Percentiles rank a stretch among this genome's conserved stretches.
Evolutionary conservation across 2,888 invertebrate genomes (phyloP).

Genomic region (Pristionchus entomophagus): DNA sequence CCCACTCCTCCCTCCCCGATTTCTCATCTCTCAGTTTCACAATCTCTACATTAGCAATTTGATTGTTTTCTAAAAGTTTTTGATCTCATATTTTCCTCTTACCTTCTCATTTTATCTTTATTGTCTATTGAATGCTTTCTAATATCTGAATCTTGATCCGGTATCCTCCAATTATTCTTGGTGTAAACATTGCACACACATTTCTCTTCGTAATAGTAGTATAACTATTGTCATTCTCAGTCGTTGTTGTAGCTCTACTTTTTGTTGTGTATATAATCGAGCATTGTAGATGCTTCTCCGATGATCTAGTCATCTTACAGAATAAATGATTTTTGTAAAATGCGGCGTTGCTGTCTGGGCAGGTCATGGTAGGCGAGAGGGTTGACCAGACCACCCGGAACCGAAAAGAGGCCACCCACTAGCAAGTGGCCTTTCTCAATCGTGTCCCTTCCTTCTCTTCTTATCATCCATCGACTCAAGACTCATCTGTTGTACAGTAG

Average conservation of each 20-base stretch:
- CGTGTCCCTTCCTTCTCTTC: neutral
- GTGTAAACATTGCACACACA: conserved; percentile 4
- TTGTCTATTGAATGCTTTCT: conserved; percentile 2
- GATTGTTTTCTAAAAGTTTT: neutral
- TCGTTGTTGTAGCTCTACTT: conserved; percentile 10
- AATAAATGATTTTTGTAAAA: neutral
- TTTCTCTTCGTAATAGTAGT: neutral
- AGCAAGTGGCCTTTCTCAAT: conserved; percentile 23
- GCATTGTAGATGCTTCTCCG: neutral
- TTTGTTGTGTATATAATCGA: conserved; percentile 20
- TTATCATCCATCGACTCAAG: neutral
- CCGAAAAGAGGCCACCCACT: conserved; percentile 34
- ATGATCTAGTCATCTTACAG: neutral
- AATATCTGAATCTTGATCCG: neutral
- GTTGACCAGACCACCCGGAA: conserved; percentile 39
- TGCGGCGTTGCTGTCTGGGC: conserved; percentile 35
- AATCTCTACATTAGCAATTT: neutral
- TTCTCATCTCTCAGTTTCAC: neutral
- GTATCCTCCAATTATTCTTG: neutral
- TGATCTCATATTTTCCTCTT: conserved; percentile 16
- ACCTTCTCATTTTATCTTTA: conserved; percentile 22
- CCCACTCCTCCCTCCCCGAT: neutral
- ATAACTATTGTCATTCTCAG: neutral
- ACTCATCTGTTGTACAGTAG: conserved; percentile 3
- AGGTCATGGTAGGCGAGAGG: conserved; percentile 40